phyloP scores from a whole-genome alignment of 2,888 invertebrate species.

The Laothoe populi region DNA sequence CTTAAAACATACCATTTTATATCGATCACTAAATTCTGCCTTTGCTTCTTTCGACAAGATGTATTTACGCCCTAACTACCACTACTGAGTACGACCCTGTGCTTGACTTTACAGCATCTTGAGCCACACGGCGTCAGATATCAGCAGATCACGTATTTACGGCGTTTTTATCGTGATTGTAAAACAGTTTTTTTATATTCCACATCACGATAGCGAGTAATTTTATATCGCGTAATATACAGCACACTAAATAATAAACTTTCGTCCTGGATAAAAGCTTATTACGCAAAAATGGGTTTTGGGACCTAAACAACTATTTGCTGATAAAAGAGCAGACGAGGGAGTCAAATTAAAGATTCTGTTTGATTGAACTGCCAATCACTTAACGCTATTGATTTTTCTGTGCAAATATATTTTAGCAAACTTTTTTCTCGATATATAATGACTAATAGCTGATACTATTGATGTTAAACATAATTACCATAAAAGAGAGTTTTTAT shows the following conservation, averaged over 20 bases:
- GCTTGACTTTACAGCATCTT: slow-evolving; percentile 23
- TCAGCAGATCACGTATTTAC: slow-evolving; percentile 29
- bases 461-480: too few species aligned
- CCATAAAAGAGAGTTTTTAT: too few species aligned
- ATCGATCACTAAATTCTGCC: not conserved
- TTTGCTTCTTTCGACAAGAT: not conserved
- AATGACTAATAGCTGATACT: too few species aligned
- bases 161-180: slow-evolving; percentile 26
- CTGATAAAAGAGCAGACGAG: not conserved
- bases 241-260: slow-evolving; percentile 20
- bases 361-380: too few species aligned
- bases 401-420: too few species aligned
- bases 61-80: not conserved
- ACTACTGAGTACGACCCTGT: not conserved
- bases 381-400: too few species aligned
- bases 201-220: slow-evolving; percentile 8
- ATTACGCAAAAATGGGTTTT: not conserved
- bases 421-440: too few species aligned
- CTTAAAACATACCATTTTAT: too few species aligned
- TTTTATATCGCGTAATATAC: slow-evolving; percentile 10
- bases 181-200: slow-evolving; percentile 25
- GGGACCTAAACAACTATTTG: not conserved
- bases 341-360: not conserved
- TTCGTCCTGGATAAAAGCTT: not conserved
- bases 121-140: slow-evolving; percentile 24